Evolutionary conservation across 2,888 invertebrate genomes (phyloP).

Genomic region (Phengaris arion): DNA sequence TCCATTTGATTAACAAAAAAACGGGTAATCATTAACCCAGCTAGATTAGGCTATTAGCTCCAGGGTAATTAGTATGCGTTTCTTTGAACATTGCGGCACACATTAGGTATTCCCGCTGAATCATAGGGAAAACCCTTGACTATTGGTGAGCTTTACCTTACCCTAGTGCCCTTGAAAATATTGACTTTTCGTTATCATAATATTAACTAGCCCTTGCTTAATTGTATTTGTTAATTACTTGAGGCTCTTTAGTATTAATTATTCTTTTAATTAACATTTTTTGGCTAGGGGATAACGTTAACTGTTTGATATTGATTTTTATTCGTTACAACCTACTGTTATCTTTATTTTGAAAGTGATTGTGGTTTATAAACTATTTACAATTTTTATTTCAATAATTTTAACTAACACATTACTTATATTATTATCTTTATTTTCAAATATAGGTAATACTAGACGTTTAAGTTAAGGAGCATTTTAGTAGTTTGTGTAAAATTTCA

Average conservation of each 20-base stretch:
- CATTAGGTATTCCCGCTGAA: constrained; percentile 4
- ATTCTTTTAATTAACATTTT: constrained; percentile 6
- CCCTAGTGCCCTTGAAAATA: constrained; percentile 22
- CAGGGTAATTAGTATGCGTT: neutral
- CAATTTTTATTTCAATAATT: too few species aligned
- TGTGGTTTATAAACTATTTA: too few species aligned
- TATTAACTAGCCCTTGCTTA: neutral
- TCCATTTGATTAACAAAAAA: too few species aligned
- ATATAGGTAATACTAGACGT: too few species aligned
- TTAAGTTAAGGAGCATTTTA: too few species aligned
- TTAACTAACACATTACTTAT: too few species aligned
- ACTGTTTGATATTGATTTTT: neutral
- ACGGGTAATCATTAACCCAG: too few species aligned
- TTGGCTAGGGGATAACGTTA: neutral
- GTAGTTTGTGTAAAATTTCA: too few species aligned
- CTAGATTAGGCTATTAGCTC: neutral
- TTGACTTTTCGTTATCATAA: neutral
- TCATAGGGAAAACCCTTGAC: neutral
- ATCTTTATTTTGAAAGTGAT: too few species aligned
- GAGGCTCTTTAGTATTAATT: neutral
- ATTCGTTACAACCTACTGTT: neutral
- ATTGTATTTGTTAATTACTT: neutral
- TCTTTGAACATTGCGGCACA: neutral
- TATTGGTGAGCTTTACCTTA: neutral
- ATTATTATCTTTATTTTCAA: too few species aligned